Percentiles rank a stretch among this genome's conserved stretches.
phyloP scores from a whole-genome alignment of 2,113 vertebrate genomes.

The Hassar affinis region DNA sequence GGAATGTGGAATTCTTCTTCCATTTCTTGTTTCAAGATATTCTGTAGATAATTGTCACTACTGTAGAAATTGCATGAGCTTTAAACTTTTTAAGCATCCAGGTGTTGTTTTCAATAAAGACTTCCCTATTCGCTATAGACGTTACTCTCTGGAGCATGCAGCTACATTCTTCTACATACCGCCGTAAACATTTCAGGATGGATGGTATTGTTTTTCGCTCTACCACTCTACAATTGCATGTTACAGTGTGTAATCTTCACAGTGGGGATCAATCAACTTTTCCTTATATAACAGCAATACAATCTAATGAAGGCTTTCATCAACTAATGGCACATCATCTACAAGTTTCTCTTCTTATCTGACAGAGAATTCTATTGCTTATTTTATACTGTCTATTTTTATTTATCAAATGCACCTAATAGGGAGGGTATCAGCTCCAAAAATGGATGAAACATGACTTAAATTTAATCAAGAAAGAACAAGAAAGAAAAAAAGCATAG shows the following conservation, averaged over 20 bases:
- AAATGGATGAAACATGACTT: background rate
- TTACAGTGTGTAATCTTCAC: slow-evolving; percentile 49
- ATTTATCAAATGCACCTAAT: background rate
- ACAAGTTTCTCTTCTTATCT: background rate
- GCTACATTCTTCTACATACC: slow-evolving; percentile 14
- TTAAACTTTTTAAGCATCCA: background rate
- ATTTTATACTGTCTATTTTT: background rate
- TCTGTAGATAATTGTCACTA: background rate
- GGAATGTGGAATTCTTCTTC: slow-evolving; percentile 8
- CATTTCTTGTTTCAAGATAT: slow-evolving; percentile 4
- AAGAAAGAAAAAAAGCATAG: background rate
- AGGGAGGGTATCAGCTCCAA: background rate
- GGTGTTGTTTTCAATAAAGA: background rate
- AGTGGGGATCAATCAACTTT: slow-evolving; percentile 20
- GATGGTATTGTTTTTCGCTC: slow-evolving; percentile 25
- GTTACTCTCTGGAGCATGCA: background rate
- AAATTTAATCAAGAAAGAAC: background rate
- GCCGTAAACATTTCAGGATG: slow-evolving; percentile 14
- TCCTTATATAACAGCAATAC: slow-evolving; percentile 25
- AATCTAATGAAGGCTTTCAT: slow-evolving; percentile 25
- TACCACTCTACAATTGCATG: slow-evolving; percentile 20
- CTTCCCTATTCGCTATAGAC: too few species aligned
- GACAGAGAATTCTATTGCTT: background rate
- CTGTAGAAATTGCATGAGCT: background rate
- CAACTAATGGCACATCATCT: background rate